A percentile compares a stretch with the other conserved stretches of the same genome.
Conservation (phyloP, 2,113 vertebrate genomes). For the Platichthys stellatus region DNA sequence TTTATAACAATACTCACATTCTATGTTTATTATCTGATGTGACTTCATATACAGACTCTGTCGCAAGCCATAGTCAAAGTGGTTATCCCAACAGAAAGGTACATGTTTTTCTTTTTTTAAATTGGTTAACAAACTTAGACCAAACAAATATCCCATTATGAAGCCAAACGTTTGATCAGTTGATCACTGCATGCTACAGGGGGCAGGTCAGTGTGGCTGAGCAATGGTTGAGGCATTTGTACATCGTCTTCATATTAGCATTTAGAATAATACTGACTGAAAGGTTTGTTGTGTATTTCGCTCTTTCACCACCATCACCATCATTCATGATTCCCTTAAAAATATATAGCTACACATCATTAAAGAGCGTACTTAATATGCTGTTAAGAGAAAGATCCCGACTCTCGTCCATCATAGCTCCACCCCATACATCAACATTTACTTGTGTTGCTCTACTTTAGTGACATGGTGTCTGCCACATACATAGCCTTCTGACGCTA, state of each 20-base stretch:
- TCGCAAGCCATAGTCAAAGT: slow-evolving; percentile 99
- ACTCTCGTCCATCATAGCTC: slow-evolving; percentile 41
- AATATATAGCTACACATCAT: slow-evolving; percentile 40
- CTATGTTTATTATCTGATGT: slow-evolving; percentile 99
- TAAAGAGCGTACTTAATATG: slow-evolving; percentile 36
- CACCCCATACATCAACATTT: slow-evolving; percentile 51
- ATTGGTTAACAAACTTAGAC: slow-evolving; percentile 98
- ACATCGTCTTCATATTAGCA: slow-evolving; percentile 49
- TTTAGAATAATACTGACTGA: slow-evolving; percentile 38
- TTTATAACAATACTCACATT: slow-evolving; percentile 99
- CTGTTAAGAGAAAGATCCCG: slow-evolving; percentile 30
- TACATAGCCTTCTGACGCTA: slow-evolving; percentile 47
- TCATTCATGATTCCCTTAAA: slow-evolving; percentile 45
- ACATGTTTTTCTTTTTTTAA: slow-evolving; percentile 99
- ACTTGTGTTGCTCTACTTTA: slow-evolving; percentile 30
- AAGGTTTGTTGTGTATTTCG: slow-evolving; percentile 24
- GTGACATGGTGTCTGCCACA: slow-evolving; percentile 42
- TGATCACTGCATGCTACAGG: slow-evolving; percentile 84
- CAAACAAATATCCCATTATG: slow-evolving; percentile 87
- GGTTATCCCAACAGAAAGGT: slow-evolving; percentile 99
- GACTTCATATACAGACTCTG: slow-evolving; percentile 99
- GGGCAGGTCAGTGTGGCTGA: slow-evolving; percentile 91
- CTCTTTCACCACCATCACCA: slow-evolving; percentile 44
- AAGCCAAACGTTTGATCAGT: slow-evolving; percentile 83
- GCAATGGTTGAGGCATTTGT: slow-evolving; percentile 88